Evolutionary conservation across 2,113 vertebrate species (phyloP).

Genomic region (Alethe diademata): DNA sequence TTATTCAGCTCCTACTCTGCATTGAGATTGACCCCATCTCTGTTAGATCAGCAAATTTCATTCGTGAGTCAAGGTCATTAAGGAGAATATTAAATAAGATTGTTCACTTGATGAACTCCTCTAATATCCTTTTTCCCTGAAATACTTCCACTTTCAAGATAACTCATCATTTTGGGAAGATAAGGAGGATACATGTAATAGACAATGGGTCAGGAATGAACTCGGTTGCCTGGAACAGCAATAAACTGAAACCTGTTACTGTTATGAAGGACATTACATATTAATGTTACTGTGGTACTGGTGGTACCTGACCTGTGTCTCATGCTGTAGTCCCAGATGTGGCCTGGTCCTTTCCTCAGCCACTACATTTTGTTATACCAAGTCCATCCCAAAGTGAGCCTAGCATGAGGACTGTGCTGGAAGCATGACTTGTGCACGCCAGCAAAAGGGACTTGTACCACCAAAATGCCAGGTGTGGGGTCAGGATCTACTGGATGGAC

Average conservation of each 20-base stretch:
- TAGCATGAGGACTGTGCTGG: neutral
- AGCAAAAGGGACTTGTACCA: neutral
- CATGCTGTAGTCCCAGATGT: neutral
- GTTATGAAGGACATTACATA: neutral
- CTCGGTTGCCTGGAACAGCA: neutral
- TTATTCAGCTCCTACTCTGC: slow-evolving; percentile 5
- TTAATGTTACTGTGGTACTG: neutral
- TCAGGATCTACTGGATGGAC: neutral
- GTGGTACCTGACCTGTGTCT: neutral
- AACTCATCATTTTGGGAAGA: neutral
- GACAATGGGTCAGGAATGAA: neutral
- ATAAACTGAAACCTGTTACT: neutral
- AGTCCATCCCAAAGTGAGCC: neutral
- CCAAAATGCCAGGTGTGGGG: neutral
- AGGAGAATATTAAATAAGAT: slow-evolving; percentile 49
- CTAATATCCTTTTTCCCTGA: slow-evolving; percentile 33
- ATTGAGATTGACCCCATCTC: slow-evolving; percentile 33
- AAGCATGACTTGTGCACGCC: neutral
- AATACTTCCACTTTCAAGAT: slow-evolving; percentile 30
- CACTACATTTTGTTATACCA: neutral
- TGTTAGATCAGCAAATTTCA: slow-evolving; percentile 47
- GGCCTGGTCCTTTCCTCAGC: neutral
- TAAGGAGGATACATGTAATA: neutral
- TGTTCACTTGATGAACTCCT: slow-evolving; percentile 44
- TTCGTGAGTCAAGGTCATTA: slow-evolving; percentile 4